phyloP scores from a whole-genome alignment of 1,140 invertebrate species.

The Anoplolepis gracilipes region DNA sequence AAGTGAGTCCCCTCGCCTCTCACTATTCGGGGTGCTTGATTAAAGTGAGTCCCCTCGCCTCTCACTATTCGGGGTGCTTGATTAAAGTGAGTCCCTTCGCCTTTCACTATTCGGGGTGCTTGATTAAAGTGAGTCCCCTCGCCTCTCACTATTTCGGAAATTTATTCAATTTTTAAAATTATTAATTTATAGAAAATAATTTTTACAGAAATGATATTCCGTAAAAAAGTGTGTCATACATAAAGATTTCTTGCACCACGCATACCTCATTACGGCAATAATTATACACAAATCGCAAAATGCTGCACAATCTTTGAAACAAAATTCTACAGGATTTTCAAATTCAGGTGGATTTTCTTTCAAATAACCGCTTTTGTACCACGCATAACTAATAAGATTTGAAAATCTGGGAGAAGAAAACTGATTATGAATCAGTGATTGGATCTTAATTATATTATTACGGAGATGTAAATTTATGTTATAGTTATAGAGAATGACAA shows the following conservation, averaged over 20 bases:
- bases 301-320: neutral
- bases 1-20: no score
- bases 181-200: no score
- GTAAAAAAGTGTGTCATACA: neutral
- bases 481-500: neutral
- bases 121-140: no score
- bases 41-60: no score
- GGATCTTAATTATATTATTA: neutral
- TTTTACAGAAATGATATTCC: no score
- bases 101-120: no score
- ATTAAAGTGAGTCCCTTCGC: no score
- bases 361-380: neutral
- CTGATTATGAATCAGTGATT: neutral
- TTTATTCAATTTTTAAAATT: no score
- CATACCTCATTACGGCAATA: neutral
- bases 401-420: neutral
- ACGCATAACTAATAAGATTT: neutral
- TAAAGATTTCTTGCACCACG: neutral
- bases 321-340: neutral
- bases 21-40: no score
- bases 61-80: no score
- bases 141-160: no score
- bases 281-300: neutral
- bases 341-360: neutral
- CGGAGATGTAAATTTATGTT: neutral